Percentiles rank a stretch among this genome's conserved stretches.
phyloP scores from a whole-genome alignment of 2,113 vertebrate species.

The Crotalus tigris region DNA sequence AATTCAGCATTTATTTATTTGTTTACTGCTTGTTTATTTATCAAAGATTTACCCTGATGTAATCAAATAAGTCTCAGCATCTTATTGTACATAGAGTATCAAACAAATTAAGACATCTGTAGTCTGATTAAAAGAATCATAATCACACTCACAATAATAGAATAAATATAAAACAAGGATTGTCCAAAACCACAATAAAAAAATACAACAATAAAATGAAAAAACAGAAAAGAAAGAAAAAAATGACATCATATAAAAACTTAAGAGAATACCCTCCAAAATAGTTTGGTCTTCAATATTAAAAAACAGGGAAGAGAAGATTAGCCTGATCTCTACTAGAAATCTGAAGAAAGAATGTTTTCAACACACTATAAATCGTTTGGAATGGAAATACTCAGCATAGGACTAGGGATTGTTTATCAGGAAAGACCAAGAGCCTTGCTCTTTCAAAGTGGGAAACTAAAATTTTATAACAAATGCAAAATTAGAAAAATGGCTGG shows the following conservation, averaged over 20 bases:
- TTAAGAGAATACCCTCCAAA: not conserved
- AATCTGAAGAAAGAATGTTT: not conserved
- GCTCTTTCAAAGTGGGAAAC: not conserved
- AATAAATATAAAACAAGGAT: not conserved
- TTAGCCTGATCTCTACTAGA: not conserved
- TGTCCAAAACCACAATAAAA: not conserved
- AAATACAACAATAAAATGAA: too few relatives aligned
- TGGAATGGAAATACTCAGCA: not conserved
- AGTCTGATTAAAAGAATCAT: not conserved
- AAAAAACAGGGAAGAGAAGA: not conserved
- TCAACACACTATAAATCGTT: not conserved
- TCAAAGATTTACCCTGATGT: not conserved
- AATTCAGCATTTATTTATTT: not conserved
- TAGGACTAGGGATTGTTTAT: not conserved
- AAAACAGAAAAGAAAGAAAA: too few relatives aligned
- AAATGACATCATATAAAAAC: too few relatives aligned
- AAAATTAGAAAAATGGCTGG: not conserved
- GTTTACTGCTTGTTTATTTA: not conserved
- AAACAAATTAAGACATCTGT: not conserved
- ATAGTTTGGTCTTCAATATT: not conserved
- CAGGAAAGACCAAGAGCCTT: not conserved
- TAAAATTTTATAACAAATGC: not conserved
- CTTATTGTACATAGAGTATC: not conserved
- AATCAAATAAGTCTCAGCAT: not conserved
- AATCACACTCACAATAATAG: not conserved